Conservation (phyloP, 2,113 vertebrate genomes). For the Myrmecobius fasciatus region DNA sequence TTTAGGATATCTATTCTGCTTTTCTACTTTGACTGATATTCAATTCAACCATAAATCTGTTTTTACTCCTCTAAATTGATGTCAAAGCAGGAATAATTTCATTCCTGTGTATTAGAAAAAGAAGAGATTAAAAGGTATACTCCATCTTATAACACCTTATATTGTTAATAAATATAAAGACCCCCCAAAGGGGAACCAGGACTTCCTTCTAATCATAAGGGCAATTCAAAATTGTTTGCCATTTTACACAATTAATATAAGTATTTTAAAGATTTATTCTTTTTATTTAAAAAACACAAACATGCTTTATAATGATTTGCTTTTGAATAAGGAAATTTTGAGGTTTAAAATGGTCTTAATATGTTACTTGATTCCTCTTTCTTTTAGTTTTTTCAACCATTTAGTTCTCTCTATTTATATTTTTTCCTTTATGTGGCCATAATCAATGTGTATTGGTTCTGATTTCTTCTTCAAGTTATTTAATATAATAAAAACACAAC, state of each 20-base stretch:
- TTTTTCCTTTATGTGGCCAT: not conserved
- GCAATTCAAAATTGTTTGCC: constrained; percentile 20
- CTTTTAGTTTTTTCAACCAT: not conserved
- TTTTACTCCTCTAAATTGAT: constrained; percentile 25
- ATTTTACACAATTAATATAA: constrained; percentile 21
- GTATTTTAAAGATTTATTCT: not conserved
- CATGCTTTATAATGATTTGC: not conserved
- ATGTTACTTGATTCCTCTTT: not conserved
- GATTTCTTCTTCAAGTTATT: not conserved
- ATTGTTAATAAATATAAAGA: constrained; percentile 23
- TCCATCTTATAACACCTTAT: not conserved
- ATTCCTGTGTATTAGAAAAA: constrained; percentile 40
- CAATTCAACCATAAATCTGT: not conserved
- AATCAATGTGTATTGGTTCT: not conserved
- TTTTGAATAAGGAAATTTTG: not conserved
- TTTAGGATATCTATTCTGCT: constrained; percentile 26
- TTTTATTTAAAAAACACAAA: not conserved
- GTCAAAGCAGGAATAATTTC: constrained; percentile 51
- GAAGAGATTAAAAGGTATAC: constrained; percentile 45
- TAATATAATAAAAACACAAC: not conserved
- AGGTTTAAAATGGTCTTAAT: not conserved
- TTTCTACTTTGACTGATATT: not conserved
- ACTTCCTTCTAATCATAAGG: constrained; percentile 15
- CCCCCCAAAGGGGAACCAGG: not conserved
- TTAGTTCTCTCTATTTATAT: not conserved